Evolutionary conservation across 2,797 vertebrate genomes (phyloP).

Genomic region (Xenentodon cancila): DNA sequence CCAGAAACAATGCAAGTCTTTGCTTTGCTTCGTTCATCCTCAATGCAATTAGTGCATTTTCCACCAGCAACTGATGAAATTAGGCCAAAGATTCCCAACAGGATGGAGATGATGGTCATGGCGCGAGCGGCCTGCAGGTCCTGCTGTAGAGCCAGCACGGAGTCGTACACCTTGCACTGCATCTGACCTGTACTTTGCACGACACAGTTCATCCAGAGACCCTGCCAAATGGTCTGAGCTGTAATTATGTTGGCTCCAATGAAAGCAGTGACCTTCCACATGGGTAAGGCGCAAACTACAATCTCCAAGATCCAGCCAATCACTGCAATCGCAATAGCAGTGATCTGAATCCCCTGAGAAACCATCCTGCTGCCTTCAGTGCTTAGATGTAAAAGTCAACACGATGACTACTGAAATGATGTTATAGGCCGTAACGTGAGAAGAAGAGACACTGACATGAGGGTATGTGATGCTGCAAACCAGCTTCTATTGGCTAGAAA

Average conservation of each 20-base stretch:
- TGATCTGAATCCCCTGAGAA: slow-evolving; percentile 80
- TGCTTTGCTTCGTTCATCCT: slow-evolving; percentile 76
- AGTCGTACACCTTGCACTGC: slow-evolving; percentile 86
- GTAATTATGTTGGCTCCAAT: slow-evolving; percentile 83
- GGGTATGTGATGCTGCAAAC: slow-evolving; percentile 45
- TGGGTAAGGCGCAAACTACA: slow-evolving; percentile 76
- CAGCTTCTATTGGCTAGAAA: slow-evolving; percentile 47
- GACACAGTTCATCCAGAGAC: slow-evolving; percentile 86
- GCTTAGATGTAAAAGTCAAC: slow-evolving; percentile 9
- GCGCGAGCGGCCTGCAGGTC: slow-evolving; percentile 83
- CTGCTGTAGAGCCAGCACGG: slow-evolving; percentile 76
- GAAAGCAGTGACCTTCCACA: slow-evolving; percentile 83
- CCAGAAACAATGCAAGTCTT: slow-evolving; percentile 79
- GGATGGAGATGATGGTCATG: slow-evolving; percentile 80
- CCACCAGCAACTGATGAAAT: slow-evolving; percentile 78
- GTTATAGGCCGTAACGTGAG: slow-evolving; percentile 57
- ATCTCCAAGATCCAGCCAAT: slow-evolving; percentile 80
- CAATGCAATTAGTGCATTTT: slow-evolving; percentile 86
- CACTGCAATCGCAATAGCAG: slow-evolving; percentile 63
- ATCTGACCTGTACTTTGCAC: slow-evolving; percentile 85
- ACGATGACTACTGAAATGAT: background rate
- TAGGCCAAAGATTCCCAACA: slow-evolving; percentile 74
- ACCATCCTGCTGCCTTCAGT: slow-evolving; percentile 64
- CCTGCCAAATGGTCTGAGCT: slow-evolving; percentile 83
- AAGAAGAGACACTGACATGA: slow-evolving; percentile 41